Percentiles rank a stretch among this genome's conserved stretches.
Conservation (phyloP, 2,888 invertebrate species). For the Leptogaster cylindrica region DNA sequence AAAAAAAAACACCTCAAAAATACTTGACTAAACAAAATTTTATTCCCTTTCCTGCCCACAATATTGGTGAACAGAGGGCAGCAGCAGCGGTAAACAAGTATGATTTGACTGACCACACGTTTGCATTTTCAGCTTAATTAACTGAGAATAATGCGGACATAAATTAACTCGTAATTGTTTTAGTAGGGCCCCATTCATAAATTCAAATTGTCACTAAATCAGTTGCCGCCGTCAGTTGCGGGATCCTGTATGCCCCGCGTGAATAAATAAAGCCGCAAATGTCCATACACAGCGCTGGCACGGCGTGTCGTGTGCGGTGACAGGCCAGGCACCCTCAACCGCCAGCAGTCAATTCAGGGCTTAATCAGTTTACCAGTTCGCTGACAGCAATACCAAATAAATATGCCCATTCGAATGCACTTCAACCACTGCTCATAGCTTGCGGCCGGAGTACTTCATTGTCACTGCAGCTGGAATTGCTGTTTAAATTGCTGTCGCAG, state of each 20-base stretch:
- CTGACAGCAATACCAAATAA: slow-evolving; percentile 25
- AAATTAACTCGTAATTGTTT: slow-evolving; percentile 36
- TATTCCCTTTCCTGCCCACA: too few species aligned
- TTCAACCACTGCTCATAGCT: background rate
- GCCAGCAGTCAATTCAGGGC: slow-evolving; percentile 28
- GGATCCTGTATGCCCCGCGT: background rate
- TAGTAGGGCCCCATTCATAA: slow-evolving; percentile 24
- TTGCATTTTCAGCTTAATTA: slow-evolving; percentile 30
- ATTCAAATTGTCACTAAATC: slow-evolving; percentile 26
- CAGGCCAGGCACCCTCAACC: slow-evolving; percentile 19
- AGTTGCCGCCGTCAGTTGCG: slow-evolving; percentile 11
- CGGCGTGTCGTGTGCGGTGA: slow-evolving; percentile 26
- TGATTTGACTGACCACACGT: slow-evolving; percentile 32
- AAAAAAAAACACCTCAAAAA: too few species aligned
- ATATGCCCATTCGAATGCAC: background rate
- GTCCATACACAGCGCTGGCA: background rate
- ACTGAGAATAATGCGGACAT: slow-evolving; percentile 19
- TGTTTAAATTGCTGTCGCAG: too few species aligned
- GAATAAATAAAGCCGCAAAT: background rate
- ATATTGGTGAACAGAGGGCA: background rate
- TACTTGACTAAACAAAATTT: too few species aligned
- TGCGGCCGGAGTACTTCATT: background rate
- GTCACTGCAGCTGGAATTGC: too few species aligned
- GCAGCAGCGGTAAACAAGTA: background rate
- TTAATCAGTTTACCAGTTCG: slow-evolving; percentile 18